Percentiles rank a stretch among this genome's conserved stretches.
These are phyloP conservation scores for Tyrophagus putrescentiae DNA, from an alignment of 1,140 invertebrate species.

Conservation along the genomic window DNA sequence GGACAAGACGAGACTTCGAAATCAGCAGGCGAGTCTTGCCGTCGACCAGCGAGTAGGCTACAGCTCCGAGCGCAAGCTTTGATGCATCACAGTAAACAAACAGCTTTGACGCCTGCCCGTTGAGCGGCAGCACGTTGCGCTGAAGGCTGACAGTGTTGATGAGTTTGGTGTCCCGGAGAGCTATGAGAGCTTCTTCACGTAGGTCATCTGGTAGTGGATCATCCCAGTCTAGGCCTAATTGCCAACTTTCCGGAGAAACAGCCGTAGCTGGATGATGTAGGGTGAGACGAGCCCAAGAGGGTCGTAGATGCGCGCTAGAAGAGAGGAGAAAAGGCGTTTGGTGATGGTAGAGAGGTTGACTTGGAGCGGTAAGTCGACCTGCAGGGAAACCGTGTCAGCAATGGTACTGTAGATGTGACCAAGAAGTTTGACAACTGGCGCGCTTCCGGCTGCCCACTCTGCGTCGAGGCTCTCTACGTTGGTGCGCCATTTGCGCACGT, in stretches of 20 bases:
- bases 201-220: not conserved
- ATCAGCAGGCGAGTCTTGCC: too few species aligned
- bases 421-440: not conserved
- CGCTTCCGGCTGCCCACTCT: not conserved
- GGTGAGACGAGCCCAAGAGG: not conserved
- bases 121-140: not conserved
- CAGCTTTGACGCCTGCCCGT: not conserved
- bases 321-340: not conserved
- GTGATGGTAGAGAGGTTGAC: not conserved
- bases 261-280: not conserved
- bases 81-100: not conserved
- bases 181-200: not conserved
- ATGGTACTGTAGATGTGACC: not conserved
- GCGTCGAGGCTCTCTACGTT: not conserved
- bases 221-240: not conserved
- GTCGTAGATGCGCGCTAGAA: not conserved
- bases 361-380: not conserved
- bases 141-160: not conserved
- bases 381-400: not conserved
- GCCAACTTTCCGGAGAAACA: not conserved
- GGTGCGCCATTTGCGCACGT: not conserved
- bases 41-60: too few species aligned
- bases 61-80: not conserved
- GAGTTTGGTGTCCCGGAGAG: not conserved
- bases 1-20: too few species aligned